Evolutionary conservation across 2,113 vertebrate species (phyloP).

Genomic region (Catagonus wagneri): DNA sequence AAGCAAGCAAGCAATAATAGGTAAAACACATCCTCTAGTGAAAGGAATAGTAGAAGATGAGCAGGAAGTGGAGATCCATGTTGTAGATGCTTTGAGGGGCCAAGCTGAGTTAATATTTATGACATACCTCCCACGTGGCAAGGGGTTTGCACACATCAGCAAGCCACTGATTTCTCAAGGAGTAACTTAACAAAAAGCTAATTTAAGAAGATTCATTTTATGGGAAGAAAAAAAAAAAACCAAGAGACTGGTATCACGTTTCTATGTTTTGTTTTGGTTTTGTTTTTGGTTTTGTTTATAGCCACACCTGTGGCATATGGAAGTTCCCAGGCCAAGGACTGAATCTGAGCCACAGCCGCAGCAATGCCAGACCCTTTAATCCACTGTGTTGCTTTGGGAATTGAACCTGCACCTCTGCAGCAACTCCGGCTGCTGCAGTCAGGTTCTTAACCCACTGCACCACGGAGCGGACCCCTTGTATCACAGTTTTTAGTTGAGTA

Average conservation of each 20-base stretch:
- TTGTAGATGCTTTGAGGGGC: neutral
- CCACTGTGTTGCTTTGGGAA: too few species aligned
- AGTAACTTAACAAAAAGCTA: constrained; percentile 39
- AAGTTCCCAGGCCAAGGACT: too few species aligned
- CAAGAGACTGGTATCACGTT: neutral
- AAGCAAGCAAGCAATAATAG: neutral
- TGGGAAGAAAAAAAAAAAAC: neutral
- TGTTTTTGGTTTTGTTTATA: too few species aligned
- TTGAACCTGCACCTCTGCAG: too few species aligned
- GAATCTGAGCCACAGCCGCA: too few species aligned
- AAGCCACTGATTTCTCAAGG: neutral
- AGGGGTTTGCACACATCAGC: neutral
- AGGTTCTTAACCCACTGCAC: too few species aligned
- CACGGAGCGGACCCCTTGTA: neutral
- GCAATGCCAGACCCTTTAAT: too few species aligned
- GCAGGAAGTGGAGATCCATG: neutral
- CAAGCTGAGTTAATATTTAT: neutral
- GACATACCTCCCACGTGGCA: neutral
- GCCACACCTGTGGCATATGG: too few species aligned
- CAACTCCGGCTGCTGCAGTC: too few species aligned
- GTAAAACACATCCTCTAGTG: neutral
- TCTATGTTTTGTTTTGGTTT: too few species aligned
- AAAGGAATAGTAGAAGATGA: neutral
- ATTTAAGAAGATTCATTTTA: constrained; percentile 46
- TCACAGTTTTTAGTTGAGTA: neutral